Evolutionary conservation across 2,888 invertebrate genomes (phyloP), one percentile per base, ranked within the genome.

Genomic region (Philereme vetulata): DNA sequence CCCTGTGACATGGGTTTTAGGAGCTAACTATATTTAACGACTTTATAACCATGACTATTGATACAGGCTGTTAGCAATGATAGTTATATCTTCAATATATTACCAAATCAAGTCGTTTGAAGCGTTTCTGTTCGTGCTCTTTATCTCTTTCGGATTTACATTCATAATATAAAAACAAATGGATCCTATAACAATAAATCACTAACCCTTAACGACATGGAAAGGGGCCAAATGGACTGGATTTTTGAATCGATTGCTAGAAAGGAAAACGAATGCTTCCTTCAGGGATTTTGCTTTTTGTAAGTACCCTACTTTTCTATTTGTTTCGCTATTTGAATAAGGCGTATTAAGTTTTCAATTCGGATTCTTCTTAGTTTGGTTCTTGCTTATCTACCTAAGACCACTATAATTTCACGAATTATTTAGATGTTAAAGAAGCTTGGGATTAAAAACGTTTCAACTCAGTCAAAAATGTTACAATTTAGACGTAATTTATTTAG

Each of bases 131-230:
- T 45, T 45, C 46, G 32, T 57, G 21, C 45, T 36, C 21, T 21
- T 61, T 58, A 64, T 62, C 63, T 64, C 56, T 62, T 65, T 65
- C 50, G 65, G 64, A 65, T 67, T 67, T 70, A 67, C 64, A 70
- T 70, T 66, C 65, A 67, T 70, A 70, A 66, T 66, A 67, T 59
- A 68, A 70, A 70, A 70, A 73, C 69, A 72, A 68, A 75, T 69
- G 71, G 71, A 58, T 66, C 69, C 71, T 70, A 74, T 75, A 73
- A 71, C 72, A 67, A 72, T 75, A 75, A 75, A 75, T 75, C 72
- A 72, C 67, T 71, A 65, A 68, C 67, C 70, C 70, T 66, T 73
- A 75, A 75, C 74, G 72, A 75, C 72, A 66, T 70, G 67, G 67
- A 67, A 59, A 67, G 67, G 68, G 67, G 70, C 72, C 71, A 67